Base-by-base conservation (phyloP, 2,888 invertebrate genomes). In the Molorchus minor region DNA sequence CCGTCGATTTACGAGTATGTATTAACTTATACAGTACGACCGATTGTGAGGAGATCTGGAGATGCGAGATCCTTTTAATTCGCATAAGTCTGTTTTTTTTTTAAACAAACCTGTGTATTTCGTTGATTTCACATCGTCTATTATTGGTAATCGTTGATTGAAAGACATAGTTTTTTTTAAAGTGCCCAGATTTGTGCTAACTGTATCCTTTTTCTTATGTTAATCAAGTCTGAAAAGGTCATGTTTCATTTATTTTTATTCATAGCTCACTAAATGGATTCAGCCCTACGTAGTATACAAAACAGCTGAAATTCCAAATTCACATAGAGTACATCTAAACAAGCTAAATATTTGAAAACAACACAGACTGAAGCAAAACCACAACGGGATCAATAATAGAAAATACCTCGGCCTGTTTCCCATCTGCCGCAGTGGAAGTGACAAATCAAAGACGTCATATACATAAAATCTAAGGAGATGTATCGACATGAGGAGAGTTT, bases 361-460 rank as follows among this genome's bases (percentile, higher is more conserved):
- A 41, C 52, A 30, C 40, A n/a, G 29, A 8, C 12, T n/a, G 4
- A 30, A 49, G 20, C 16, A 16, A 29, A 16, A 13, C 12, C 16
- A 41, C 16, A 30, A 19, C 30, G 17, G 52, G 41, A 52, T 52
- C 52, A 52, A 52, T 52, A 52, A 52, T 52, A 52, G 52, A 41
- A 52, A 33, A 52, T 30, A 29, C n/a, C 21, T n/a, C 36, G 16
- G 36, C 20, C 41, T 17, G 19, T 19, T 19, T 41, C 52, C 17
- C 52, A 52, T 52, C 52, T 52, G 52, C 21, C 41, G 19, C 41
- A 13, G 19, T 7, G 30, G 29, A 41, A 25, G 40, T 41, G 52
- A 52, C 52, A 41, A 52, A 41, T 25, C 33, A 13, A 41, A 49
- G 41, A 17, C 52, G 41, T 29, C 41, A 52, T 52, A 36, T 52